A percentile compares a stretch with the other conserved stretches of the same genome.
Conservation (phyloP, 1,140 invertebrate genomes). For the Zaprionus vittiger region DNA sequence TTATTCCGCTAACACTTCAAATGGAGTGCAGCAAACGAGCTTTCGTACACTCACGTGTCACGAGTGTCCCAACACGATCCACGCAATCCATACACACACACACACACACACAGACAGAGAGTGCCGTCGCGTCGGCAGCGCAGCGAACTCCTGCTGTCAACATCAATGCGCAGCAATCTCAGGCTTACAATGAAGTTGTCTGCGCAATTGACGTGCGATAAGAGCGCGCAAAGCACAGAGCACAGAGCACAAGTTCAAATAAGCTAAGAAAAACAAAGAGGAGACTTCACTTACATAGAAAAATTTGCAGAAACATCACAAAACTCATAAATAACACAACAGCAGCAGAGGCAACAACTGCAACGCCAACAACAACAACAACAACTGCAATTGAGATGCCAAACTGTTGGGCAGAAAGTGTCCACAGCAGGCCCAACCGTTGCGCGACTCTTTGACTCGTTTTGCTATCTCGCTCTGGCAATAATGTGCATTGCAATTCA, state of each 20-base stretch:
- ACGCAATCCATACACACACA: neutral
- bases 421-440: constrained; percentile 49
- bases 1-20: neutral
- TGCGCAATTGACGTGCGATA: constrained; percentile 78
- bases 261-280: constrained; percentile 32
- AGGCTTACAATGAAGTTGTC: constrained; percentile 76
- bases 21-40: neutral
- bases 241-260: constrained; percentile 57
- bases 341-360: constrained; percentile 49
- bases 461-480: constrained; percentile 49
- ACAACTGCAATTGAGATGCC: constrained; percentile 23
- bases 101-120: neutral
- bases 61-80: neutral
- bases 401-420: constrained; percentile 61
- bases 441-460: constrained; percentile 41
- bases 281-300: constrained; percentile 61
- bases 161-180: constrained; percentile 75
- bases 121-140: neutral
- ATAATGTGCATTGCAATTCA: constrained; percentile 74
- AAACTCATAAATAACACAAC: constrained; percentile 79
- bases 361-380: constrained; percentile 23
- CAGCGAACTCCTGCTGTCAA: constrained; percentile 74
- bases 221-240: constrained; percentile 35
- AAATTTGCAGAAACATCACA: constrained; percentile 82
- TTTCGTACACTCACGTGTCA: neutral